Percentiles rank a stretch among this genome's conserved stretches.
phyloP scores from a whole-genome alignment of 2,888 invertebrate species.

The Venustoraphidia nigricollis region DNA sequence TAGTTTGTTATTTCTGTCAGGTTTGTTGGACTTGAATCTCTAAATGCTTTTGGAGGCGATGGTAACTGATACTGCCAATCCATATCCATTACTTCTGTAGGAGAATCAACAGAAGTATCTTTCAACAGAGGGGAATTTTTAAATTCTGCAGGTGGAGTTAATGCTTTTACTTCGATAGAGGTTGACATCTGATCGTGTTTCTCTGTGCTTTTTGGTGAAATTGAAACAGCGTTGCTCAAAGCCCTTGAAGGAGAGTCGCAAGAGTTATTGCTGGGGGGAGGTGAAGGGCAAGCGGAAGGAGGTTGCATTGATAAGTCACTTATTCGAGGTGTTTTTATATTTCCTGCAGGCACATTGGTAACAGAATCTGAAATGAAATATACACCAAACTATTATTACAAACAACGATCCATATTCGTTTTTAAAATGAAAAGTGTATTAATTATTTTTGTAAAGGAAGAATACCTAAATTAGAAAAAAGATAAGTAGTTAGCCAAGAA shows the following conservation, averaged over 20 bases:
- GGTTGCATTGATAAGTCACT: neutral
- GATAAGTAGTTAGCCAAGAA: too few species aligned
- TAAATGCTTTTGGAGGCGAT: slow-evolving; percentile 40
- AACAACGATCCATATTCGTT: too few species aligned
- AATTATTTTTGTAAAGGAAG: too few species aligned
- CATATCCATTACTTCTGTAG: slow-evolving; percentile 11
- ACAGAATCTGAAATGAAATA: neutral
- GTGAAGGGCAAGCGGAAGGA: neutral
- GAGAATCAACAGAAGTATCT: neutral
- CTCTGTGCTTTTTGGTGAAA: too few species aligned
- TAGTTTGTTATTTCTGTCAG: slow-evolving; percentile 15
- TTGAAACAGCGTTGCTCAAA: too few species aligned
- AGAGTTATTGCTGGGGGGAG: neutral
- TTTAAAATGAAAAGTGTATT: too few species aligned
- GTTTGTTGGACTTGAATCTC: slow-evolving; percentile 27
- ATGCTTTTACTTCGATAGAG: too few species aligned
- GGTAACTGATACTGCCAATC: slow-evolving; percentile 42
- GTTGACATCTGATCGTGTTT: too few species aligned
- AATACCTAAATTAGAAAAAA: too few species aligned
- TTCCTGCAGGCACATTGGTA: neutral
- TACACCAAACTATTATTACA: too few species aligned
- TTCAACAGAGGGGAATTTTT: neutral
- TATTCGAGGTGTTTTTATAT: neutral
- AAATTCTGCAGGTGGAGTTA: neutral
- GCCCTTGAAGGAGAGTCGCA: too few species aligned